phyloP scores from a whole-genome alignment of 2,797 vertebrate species.

The Pristis pectinata region DNA sequence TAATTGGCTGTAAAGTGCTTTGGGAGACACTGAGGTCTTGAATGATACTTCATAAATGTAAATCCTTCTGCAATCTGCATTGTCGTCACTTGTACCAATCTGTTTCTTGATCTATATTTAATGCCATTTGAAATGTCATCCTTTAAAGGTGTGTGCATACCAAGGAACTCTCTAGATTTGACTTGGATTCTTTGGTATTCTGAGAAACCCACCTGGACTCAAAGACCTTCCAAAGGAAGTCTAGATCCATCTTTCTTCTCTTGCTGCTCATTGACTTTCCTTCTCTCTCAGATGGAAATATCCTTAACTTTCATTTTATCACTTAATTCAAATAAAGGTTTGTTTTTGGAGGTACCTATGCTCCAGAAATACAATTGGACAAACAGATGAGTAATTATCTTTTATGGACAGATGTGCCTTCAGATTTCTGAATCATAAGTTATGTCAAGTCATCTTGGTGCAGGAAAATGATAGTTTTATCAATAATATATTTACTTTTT shows the following conservation, averaged over 20 bases:
- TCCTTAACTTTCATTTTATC: neutral
- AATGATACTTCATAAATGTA: neutral
- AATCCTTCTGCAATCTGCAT: neutral
- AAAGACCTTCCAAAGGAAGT: too few relatives aligned
- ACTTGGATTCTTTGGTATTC: too few relatives aligned
- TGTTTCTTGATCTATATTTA: neutral
- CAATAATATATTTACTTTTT: neutral
- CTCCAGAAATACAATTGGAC: neutral
- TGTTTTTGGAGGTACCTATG: neutral
- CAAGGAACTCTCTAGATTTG: too few relatives aligned
- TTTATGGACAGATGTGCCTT: neutral
- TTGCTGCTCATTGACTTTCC: too few relatives aligned
- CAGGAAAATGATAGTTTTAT: neutral
- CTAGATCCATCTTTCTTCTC: too few relatives aligned
- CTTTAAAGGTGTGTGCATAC: neutral
- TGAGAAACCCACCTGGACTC: too few relatives aligned
- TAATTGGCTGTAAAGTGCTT: neutral
- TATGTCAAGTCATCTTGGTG: neutral
- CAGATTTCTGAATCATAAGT: neutral
- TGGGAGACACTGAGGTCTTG: neutral
- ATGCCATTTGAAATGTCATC: neutral
- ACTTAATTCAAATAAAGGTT: neutral
- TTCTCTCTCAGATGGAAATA: too few relatives aligned
- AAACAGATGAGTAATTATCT: neutral
- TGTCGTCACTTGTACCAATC: neutral